Conservation (phyloP, 2,113 vertebrate species). For the Corythoichthys haematopterus region DNA sequence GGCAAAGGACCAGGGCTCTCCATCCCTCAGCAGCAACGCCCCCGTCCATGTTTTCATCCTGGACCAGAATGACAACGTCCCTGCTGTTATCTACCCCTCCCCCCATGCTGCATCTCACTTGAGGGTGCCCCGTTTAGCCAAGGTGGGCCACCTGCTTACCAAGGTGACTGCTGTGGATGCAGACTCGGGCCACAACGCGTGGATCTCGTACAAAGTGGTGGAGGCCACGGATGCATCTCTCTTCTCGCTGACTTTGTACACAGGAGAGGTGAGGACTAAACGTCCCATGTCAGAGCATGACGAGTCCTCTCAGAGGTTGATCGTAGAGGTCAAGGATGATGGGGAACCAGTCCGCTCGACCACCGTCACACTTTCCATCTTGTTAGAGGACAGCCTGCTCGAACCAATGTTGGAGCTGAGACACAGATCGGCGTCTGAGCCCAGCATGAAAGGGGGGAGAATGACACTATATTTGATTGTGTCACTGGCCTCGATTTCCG, state of each 20-base stretch:
- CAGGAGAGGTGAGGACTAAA: constrained; percentile 80
- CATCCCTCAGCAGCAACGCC: constrained; percentile 71
- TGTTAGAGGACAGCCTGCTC: constrained; percentile 56
- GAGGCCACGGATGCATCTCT: constrained; percentile 78
- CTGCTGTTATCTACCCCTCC: constrained; percentile 76
- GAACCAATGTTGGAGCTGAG: constrained; percentile 56
- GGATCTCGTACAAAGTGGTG: constrained; percentile 77
- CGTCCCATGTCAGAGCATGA: constrained; percentile 77
- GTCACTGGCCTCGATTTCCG: constrained; percentile 73
- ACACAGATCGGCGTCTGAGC: constrained; percentile 32
- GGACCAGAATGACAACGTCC: constrained; percentile 79
- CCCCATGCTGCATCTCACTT: constrained; percentile 61
- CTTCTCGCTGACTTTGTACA: constrained; percentile 77
- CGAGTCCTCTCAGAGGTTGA: constrained; percentile 71
- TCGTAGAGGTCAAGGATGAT: constrained; percentile 78
- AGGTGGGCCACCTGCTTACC: constrained; percentile 79
- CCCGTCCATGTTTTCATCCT: constrained; percentile 70
- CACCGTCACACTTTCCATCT: constrained; percentile 70
- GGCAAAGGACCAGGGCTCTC: constrained; percentile 77
- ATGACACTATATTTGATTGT: constrained; percentile 82
- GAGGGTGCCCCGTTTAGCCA: constrained; percentile 73
- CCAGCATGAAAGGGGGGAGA: constrained; percentile 53
- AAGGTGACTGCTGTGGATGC: constrained; percentile 85
- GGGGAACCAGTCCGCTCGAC: constrained; percentile 80
- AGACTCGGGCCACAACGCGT: constrained; percentile 82